Evolutionary conservation across 2,888 invertebrate species (phyloP).

Genomic region (Caenorhabditis doughertyi): DNA sequence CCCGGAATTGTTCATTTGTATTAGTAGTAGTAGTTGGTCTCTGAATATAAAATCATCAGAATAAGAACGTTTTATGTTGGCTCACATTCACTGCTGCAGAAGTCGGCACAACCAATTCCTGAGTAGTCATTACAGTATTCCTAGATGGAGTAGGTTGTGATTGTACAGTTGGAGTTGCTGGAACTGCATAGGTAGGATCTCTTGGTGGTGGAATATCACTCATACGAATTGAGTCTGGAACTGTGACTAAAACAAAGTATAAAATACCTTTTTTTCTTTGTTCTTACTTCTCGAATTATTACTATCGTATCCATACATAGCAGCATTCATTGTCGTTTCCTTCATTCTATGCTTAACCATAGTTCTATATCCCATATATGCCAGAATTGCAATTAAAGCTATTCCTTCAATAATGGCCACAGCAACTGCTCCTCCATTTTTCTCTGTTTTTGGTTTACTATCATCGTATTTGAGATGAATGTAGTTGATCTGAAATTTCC

Average conservation of each 20-base stretch:
- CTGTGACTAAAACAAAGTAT: slow-evolving; percentile 15
- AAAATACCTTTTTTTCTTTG: neutral
- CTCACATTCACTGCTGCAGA: slow-evolving; percentile 7
- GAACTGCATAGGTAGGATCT: slow-evolving; percentile 25
- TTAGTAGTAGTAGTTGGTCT: slow-evolving; percentile 6
- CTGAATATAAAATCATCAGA: neutral
- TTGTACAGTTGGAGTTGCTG: slow-evolving; percentile 23
- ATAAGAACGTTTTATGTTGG: neutral
- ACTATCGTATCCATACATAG: slow-evolving; percentile 40
- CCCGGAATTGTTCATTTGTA: slow-evolving; percentile 33
- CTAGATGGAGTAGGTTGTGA: slow-evolving; percentile 1
- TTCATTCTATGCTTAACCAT: slow-evolving; percentile 42
- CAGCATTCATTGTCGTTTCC: slow-evolving; percentile 8
- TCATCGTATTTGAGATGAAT: slow-evolving; percentile 32
- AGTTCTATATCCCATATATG: slow-evolving; percentile 51
- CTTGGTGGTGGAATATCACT: slow-evolving; percentile 59
- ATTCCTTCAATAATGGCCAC: slow-evolving; percentile 61
- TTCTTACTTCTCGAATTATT: slow-evolving; percentile 45
- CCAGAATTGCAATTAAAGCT: slow-evolving; percentile 52
- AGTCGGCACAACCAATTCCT: slow-evolving; percentile 48
- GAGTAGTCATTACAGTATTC: slow-evolving; percentile 41
- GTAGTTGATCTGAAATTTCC: slow-evolving; percentile 43
- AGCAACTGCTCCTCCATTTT: slow-evolving; percentile 53
- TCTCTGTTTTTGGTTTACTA: neutral
- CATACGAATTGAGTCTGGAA: slow-evolving; percentile 56